Evolutionary conservation across 2,888 invertebrate genomes (phyloP), one percentile per base, ranked within the genome.

Genomic region (Archaeoteleia sp.): DNA sequence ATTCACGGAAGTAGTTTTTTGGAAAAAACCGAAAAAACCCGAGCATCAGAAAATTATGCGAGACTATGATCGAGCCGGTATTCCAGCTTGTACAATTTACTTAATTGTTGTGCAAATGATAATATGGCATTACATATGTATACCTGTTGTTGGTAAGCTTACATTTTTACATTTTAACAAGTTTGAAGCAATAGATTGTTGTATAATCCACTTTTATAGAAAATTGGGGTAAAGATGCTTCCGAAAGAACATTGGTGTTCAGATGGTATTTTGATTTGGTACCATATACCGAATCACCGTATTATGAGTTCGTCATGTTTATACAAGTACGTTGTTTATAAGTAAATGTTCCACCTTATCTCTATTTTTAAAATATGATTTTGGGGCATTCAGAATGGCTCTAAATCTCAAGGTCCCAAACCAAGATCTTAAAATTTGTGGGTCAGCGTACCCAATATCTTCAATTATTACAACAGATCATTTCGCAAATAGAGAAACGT

Each of bases 61-160:
- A 9, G 40, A 72, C 9, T 73, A 72, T 40, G 71, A 75, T 29
- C 20, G 40, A 14, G 25, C 30, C 3, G 70, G 73, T 9, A 70
- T 63, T 39, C 43, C 58, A 32, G 54, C 51, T 8, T 57, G 67
- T 14, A 34, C 34, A 6, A n/a, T 42, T 3, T 65, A 73, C 6
- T 39, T 62, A 0, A 8, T 71, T 30, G 6, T 67, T 4, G 62
- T 72, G 20, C 72, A 73, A 40, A 25, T 51, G 2, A 67, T 75
- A 3, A 62, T 51, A 1, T 71, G 66, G 71, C 63, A 73, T 55
- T 74, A 75, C 46, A 14, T 74, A 13, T 45, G 60, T n/a, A 53
- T 71, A 15, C 74, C 78, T 1, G 51, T 76, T 15, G 15, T 74
- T n/a, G 75, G 78, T 74, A 27, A 73, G 74, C 67, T 39, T 29